Evolutionary conservation across 2,888 invertebrate genomes (phyloP).

Genomic region (Meiosimyza decipiens): DNA sequence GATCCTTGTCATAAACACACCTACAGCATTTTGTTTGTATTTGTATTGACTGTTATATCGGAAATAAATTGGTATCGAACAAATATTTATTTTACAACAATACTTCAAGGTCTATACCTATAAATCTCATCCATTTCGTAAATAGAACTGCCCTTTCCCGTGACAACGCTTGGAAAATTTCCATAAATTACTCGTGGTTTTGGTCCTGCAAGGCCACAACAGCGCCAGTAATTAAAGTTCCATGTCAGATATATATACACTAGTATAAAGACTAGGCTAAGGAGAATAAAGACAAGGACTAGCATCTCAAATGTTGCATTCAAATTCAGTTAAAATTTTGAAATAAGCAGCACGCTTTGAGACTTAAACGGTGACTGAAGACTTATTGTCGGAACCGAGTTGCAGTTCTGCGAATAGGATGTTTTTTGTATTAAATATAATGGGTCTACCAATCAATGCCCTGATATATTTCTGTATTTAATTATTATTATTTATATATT

Average conservation of each 20-base stretch:
- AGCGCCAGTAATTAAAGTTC: constrained; percentile 63
- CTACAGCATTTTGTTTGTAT: constrained; percentile 59
- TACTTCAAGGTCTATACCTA: constrained; percentile 50
- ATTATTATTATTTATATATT: no score
- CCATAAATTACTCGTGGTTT: constrained; percentile 62
- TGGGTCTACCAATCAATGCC: no score
- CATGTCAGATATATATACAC: constrained; percentile 57
- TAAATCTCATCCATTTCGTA: constrained; percentile 64
- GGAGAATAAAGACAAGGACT: background rate
- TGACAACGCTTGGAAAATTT: constrained; percentile 57
- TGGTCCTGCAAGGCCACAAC: constrained; percentile 61
- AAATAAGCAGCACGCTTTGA: no score
- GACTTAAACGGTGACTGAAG: no score
- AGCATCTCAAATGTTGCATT: background rate
- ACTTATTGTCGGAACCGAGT: no score
- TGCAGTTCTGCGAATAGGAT: no score
- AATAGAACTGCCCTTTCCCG: constrained; percentile 55
- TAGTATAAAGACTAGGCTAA: constrained; percentile 45
- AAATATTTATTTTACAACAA: background rate
- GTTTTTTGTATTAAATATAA: no score
- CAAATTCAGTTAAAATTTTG: no score
- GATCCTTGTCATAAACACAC: constrained; percentile 61
- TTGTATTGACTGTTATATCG: constrained; percentile 55
- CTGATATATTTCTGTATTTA: no score
- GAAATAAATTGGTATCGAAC: background rate